Base-by-base conservation (phyloP, 2,113 vertebrate species). In the Probosciger aterrimus region DNA sequence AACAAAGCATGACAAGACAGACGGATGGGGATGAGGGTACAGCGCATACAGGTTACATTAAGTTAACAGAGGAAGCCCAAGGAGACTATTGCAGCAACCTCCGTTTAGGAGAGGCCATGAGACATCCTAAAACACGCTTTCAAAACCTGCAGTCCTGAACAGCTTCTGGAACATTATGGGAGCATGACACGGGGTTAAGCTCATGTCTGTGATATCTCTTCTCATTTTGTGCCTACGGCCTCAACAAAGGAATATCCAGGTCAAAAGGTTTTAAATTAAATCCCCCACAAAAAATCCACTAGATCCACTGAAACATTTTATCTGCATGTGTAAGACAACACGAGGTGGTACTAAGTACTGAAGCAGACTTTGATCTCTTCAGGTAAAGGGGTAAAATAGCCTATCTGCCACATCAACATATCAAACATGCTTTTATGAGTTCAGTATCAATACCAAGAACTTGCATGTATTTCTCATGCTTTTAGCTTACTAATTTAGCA, bases 181-280 rank as follows among this genome's bases (percentile, higher is more conserved):
- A 96, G 33, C 35, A 46, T 3, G 0, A 50, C 67, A 75, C 2
- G 69, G 60, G 39, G 24, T 82, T 93, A 92, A 92, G 69, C 52
- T 75, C 55, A 12, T 63, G 37, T 79, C 71, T 85, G 57, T 57
- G 31, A 75, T 44, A 80, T 74, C 60, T 65, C 0, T 0, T 63
- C 53, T 88, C 86, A 90, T 94, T 90, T 62, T 88, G 41, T 90
- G 83, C 62, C 86, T 46, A 27, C 37, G 30, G 77, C 31, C 70
- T 85, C 82, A 89, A 69, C 78, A 91, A 94, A 87, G 30, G 52
- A 93, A 67, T 82, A 85, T 76, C 69, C 90, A 95, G 78, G 46
- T 73, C 82, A 84, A 84, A 87, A 91, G 81, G 62, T 78, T 95
- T 94, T 83, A 94, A 94, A 91, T 52, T 88, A 84, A 91, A 78